Conservation (phyloP, 53 echinoderm and acorn worm genomes). For the Patiria pectinifera region DNA sequence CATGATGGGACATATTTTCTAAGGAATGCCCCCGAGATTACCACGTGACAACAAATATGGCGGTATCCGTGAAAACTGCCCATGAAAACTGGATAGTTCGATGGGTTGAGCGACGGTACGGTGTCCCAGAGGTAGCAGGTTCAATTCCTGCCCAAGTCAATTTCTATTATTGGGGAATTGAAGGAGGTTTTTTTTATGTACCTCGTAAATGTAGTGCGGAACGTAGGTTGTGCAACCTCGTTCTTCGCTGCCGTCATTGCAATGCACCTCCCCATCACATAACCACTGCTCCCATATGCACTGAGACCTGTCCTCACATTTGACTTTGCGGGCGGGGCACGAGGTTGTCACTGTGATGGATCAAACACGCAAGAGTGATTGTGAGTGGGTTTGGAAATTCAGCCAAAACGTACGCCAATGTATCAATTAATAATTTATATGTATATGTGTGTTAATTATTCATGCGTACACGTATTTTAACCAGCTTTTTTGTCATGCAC, state of each 20-base stretch:
- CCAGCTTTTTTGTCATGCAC: too few relatives aligned
- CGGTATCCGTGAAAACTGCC: too few relatives aligned
- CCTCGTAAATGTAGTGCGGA: constrained; percentile 30
- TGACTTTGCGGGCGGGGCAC: constrained; percentile 60
- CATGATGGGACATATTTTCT: too few relatives aligned
- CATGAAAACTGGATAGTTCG: too few relatives aligned
- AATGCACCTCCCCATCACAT: constrained; percentile 70
- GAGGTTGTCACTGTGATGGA: constrained; percentile 21
- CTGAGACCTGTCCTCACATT: constrained; percentile 64
- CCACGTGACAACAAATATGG: too few relatives aligned
- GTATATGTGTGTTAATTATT: too few relatives aligned
- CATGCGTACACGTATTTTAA: too few relatives aligned
- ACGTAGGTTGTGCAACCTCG: constrained; percentile 42
- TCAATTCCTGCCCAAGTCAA: not conserved
- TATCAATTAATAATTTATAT: not conserved
- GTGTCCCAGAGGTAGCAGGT: too few relatives aligned
- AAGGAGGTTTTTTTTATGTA: not conserved
- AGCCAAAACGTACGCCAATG: not conserved
- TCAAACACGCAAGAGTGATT: not conserved
- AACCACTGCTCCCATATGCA: constrained; percentile 72
- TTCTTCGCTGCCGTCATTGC: constrained; percentile 72
- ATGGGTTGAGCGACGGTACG: too few relatives aligned
- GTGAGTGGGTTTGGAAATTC: not conserved
- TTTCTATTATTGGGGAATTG: not conserved
- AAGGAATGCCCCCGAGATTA: too few relatives aligned